Percentiles rank a stretch among this genome's conserved stretches.
Evolutionary conservation across 2,113 vertebrate genomes (phyloP).

Genomic region (Grammomys dolichurus): DNA sequence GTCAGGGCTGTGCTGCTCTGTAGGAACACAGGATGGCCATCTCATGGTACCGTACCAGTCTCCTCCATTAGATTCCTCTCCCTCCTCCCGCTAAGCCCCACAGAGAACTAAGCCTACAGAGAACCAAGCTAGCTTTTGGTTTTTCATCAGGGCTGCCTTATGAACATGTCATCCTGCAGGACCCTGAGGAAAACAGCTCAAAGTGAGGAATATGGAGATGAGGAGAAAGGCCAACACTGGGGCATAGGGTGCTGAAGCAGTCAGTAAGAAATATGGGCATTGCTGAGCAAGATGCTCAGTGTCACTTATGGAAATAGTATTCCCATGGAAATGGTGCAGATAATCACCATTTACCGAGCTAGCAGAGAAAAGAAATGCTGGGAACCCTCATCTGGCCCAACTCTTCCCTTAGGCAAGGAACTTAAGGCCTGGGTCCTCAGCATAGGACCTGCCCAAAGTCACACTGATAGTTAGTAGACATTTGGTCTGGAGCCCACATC

Average conservation of each 20-base stretch:
- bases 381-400: not conserved
- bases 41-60: not conserved
- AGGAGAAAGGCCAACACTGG: not conserved
- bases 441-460: not conserved
- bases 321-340: not conserved
- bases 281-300: not conserved
- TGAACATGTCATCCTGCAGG: not conserved
- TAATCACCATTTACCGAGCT: not conserved
- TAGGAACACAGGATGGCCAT: not conserved
- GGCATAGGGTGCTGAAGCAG: too few species aligned
- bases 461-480: not conserved
- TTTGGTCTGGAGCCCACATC: not conserved
- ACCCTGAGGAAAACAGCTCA: not conserved
- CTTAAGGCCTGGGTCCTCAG: not conserved
- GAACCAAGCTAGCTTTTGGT: not conserved
- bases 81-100: rapidly evolving
- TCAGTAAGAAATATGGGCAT: too few species aligned
- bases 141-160: not conserved
- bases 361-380: not conserved
- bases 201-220: not conserved
- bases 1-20: not conserved
- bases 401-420: not conserved
- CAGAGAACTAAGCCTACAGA: not conserved
- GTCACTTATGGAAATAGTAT: not conserved
- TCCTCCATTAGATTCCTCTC: not conserved